A percentile compares a stretch with the other conserved stretches of the same genome.
These are phyloP conservation scores for Propsilocerus akamusi DNA, from an alignment of 1,140 invertebrate species.

Conservation along the genomic window DNA sequence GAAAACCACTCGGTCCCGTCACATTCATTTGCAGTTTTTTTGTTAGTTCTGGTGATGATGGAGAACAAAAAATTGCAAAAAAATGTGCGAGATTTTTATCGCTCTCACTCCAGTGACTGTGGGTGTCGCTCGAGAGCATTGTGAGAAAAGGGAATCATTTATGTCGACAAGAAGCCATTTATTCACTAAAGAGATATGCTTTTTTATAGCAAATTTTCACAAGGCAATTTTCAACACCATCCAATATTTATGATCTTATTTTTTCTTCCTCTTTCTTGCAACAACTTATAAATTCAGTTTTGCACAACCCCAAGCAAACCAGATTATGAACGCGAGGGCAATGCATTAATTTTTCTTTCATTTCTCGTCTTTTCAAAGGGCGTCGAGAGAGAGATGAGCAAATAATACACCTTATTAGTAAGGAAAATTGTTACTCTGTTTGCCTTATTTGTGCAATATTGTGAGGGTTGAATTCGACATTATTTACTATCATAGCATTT, in stretches of 20 bases:
- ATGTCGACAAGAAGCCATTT: constrained; percentile 1
- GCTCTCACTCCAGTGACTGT: too few species aligned
- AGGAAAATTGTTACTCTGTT: not conserved
- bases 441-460: not conserved
- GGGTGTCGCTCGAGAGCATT: too few species aligned
- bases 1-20: too few species aligned
- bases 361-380: not conserved
- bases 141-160: not conserved
- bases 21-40: too few species aligned
- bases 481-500: constrained; percentile 3
- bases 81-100: constrained; percentile 1
- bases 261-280: constrained; percentile 1
- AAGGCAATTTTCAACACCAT: constrained; percentile 1
- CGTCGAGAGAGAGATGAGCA: not conserved
- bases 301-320: constrained; percentile 5
- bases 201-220: constrained; percentile 2
- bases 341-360: not conserved
- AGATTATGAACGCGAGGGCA: too few species aligned
- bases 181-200: constrained; percentile 1
- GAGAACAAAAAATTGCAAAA: not conserved
- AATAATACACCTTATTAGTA: constrained; percentile 4
- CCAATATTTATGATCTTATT: constrained; percentile 4
- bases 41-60: too few species aligned
- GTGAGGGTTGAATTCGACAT: not conserved
- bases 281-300: not conserved